Base-by-base conservation (phyloP, 1,140 invertebrate genomes). In the Drosophila sulfurigaster region DNA sequence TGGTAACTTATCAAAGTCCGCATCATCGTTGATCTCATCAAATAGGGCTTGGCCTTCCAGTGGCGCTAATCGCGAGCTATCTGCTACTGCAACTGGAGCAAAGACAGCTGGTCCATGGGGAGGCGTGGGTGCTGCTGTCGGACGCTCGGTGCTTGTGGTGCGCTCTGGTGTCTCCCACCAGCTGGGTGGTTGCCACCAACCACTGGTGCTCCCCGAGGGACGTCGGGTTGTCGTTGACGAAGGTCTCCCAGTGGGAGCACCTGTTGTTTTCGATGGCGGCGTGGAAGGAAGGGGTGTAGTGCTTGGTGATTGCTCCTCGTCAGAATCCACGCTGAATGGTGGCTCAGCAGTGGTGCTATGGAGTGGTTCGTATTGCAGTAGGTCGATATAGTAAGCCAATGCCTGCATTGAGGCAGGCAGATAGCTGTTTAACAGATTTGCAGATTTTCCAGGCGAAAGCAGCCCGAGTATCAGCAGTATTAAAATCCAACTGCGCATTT, bases 361-460 rank as follows among this genome's bases (percentile, higher is more conserved):
- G n/a, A 92, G 49, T 10, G 91, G 91, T 51, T 93, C 92, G 38
- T 93, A 93, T 57, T 93, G 92, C 28, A 93, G 58, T n/a, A 88
- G 75, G 45, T 93, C 92, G n/a, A 92, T 92, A 49, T 92, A 92
- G 58, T 93, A 93, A 52, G 92, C 92, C 56, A 93, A 52, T 6
- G 92, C 92, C 69, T 92, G 92, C 92, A 93, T 93, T 13, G 80
- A 81, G 5, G 90, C 83, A 43, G 92, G 91, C 66, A 93, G 71
- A 72, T 92, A 93, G 35, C 85, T 92, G 45, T 78, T 77, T 20
- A 92, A 49, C 38, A 92, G 72, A 66, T 83, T 85, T 5, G 81
- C 90, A 25, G 87, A 75, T 30, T 70, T 67, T 4, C 51, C 68
- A 6, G 71, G 68, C 41, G 66, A 71, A 46, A 66, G 45, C 43